phyloP scores from a whole-genome alignment of 1,140 invertebrate genomes.

The Maniola jurtina region DNA sequence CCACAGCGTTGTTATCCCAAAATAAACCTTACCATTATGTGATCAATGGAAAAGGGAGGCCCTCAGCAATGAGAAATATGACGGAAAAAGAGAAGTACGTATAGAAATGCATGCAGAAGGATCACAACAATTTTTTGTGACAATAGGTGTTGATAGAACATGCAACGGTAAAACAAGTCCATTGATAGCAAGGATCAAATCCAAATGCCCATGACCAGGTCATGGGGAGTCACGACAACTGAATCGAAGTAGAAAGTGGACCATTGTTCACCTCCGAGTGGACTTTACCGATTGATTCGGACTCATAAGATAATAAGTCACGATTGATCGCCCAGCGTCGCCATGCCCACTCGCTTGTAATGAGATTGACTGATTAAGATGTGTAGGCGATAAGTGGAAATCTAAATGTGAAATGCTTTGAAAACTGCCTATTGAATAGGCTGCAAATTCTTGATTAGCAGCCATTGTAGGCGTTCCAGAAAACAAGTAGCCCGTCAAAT shows the following conservation, averaged over 20 bases:
- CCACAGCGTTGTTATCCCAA: no score
- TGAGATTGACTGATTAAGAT: constrained; percentile 40
- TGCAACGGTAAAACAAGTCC: constrained; percentile 2
- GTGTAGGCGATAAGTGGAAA: constrained; percentile 33
- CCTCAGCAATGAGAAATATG: no score
- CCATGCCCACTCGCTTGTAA: constrained; percentile 39
- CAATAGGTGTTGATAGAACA: constrained; percentile 6
- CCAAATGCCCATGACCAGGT: constrained; percentile 29
- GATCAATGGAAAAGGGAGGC: no score
- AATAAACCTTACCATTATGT: no score
- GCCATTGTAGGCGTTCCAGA: no score
- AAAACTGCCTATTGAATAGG: not conserved
- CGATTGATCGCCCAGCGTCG: constrained; percentile 61
- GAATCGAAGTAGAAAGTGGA: constrained; percentile 58
- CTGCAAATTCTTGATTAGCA: not conserved
- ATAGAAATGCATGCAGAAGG: no score
- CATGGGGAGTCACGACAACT: constrained; percentile 42
- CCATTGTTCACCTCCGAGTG: constrained; percentile 52
- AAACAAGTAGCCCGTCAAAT: no score
- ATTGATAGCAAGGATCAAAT: constrained; percentile 23
- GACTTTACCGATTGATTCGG: constrained; percentile 48
- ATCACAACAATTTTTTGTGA: no score
- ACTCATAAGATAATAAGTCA: constrained; percentile 57
- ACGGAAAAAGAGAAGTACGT: no score
- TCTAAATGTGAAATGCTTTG: constrained; percentile 1